Evolutionary conservation across 2,888 invertebrate species (phyloP), one percentile per base, ranked within the genome.

Genomic region (Anthrax anthrax): DNA sequence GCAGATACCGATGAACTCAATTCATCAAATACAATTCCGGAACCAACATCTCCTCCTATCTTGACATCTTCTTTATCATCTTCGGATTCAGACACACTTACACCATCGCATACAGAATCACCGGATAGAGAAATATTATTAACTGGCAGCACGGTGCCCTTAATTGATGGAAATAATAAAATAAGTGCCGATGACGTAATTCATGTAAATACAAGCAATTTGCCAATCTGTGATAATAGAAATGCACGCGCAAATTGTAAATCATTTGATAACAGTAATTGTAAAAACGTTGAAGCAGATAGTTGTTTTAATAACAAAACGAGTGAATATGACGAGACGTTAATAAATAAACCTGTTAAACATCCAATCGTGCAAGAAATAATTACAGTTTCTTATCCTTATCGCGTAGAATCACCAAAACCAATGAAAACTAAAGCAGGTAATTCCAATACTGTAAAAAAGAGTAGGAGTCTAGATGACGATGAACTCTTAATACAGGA

Each of bases 401-500:
- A 53, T 46, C 48, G 53, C 5, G 54, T 54, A 17, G 55, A 56
- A 14, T 55, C 55, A 19, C 54, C 55, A 5, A 50, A 52, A 27
- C 50, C 51, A 4, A 38, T 49, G 37, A 39, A 38, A 23, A 36
- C 47, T 9, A 50, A 46, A 29, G n/a, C 46, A n/a, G 16, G 4
- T 3, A 46, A 41, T 23, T 18, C n/a, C 5, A 27, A 42, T 14
- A 14, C 14, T n/a, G 34, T 38, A 6, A 51, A 51, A 42, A 52
- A 55, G 38, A 50, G 51, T 50, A 46, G 47, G 17, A 50, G 52
- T 19, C 45, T 23, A 23, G 54, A 53, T 39, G 49, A 49, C 17
- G 50, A 44, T 37, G 52, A 51, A n/a, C 27, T 55, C 16, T 46
- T 42, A 27, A 68, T 69, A 23, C 65, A 67, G 44, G 69, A 69